Base-by-base conservation (phyloP, 2,797 vertebrate species). In the Gobio occitaniae region DNA sequence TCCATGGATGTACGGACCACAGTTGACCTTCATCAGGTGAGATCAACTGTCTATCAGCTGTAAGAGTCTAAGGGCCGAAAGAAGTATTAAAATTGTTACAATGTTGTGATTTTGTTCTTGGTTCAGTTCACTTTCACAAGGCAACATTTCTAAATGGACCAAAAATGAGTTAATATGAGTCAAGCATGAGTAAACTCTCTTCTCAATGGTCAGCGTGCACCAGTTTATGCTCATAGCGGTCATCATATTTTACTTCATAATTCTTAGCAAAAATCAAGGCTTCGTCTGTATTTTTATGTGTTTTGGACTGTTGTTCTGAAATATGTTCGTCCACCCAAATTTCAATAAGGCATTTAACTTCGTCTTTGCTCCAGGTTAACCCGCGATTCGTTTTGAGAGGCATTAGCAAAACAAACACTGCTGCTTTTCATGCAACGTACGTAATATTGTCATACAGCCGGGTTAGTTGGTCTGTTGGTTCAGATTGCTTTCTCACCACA, bases 1-100 rank as follows among this genome's bases (percentile, higher is more conserved):
- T 9, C 98, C 98, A 47, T 99, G 98, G 98, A 97, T 99, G 93
- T 99, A 99, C 1, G 97, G 98, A 83, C 94, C 96, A 6, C 98
- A 99, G 90, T 94, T 96, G 84, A 97, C 94, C 72, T 99, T 99
- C 93, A 94, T 99, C 93, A 98, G 98, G 98, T 99, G 65, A 87
- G 91, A 32, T 32, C 29, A 76, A n/a, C 16, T 19, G 11, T 71
- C 50, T 65, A 9, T 44, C 7, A 41, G 41, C 41, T 8, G 6
- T 41, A 8, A 32, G 61, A 65, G 13, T 32, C 29, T 32, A 16
- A 1, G 13, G 29, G 29, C 6, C 1, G 6, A 65, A 65, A 8
- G 6, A 7, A 32, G 13, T 6, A 29, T 59, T 61, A 11, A 25
- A 21, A 59, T 59, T 59, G 21, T n/a, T 61, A n/a, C 21, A 0